Base-by-base conservation (phyloP, 1,140 invertebrate species). In the Papilio polyxenes region DNA sequence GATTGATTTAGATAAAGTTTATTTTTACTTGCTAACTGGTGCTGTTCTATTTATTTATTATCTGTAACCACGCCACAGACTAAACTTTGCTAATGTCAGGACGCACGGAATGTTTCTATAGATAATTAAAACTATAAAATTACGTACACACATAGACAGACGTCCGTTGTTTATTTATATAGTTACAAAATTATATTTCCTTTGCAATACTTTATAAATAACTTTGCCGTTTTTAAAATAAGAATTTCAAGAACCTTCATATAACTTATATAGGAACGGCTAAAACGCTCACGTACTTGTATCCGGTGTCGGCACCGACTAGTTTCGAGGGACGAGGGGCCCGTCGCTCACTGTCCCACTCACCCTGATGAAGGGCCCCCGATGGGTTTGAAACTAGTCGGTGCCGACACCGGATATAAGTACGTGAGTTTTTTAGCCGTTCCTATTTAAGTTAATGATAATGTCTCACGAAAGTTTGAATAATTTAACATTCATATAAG, bases 101-200 rank as follows among this genome's bases (percentile, higher is more conserved):
- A 69, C 48, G 78, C 78, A 69, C 62, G 78, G 78, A 80, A 80
- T 65, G 9, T 79, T 79, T 69, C n/a, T 65, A 48, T 69, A 72
- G 65, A 72, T 72, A 72, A 72, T 72, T 72, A 72, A 72, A 72
- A 15, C 65, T 37, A 72, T 37, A 15, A 72, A 72, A 72, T 40
- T 72, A 72, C 65, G 65, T 37, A 72, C 53, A 17, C 15, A 72
- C 13, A 72, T 20, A 72, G 13, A 69, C 20, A 0, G 23, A 72
- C 65, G 31, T 37, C 31, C 13, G 65, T 72, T 72, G 31, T 65
- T 23, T 65, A 31, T 72, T 62, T 62, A 37, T 72, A 6, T 37
- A 69, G 23, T 13, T 31, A 65, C 11, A 72, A 31, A 72, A 40
- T 72, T 37, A 72, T 72, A 13, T 72, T 37, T 17, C 10, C 3